These are phyloP conservation scores for Stigmatopora argus DNA, from an alignment of 2,113 vertebrate genomes.

Conservation along the genomic window DNA sequence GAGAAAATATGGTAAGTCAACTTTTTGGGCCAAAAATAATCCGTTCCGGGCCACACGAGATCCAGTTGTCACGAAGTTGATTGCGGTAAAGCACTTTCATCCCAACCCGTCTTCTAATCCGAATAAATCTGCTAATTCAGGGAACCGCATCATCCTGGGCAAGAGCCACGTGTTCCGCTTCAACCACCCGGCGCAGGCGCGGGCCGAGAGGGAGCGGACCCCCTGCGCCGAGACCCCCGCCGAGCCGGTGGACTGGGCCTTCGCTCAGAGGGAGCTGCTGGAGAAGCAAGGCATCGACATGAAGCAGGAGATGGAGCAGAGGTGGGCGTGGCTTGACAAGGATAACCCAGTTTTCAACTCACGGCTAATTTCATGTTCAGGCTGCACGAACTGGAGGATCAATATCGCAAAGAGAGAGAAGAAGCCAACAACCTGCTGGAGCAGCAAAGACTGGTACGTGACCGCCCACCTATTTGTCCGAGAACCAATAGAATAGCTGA, in stretches of 20 bases:
- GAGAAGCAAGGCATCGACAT: conserved; percentile 98
- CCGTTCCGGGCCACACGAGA: too few species aligned
- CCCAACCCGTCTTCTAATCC: too few species aligned
- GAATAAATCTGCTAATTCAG: conserved; percentile 57
- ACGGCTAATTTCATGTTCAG: conserved; percentile 57
- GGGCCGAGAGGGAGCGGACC: conserved; percentile 87
- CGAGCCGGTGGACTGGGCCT: conserved; percentile 95
- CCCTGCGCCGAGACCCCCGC: conserved; percentile 84
- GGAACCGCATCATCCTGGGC: conserved; percentile 96
- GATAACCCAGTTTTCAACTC: background rate
- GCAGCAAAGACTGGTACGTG: conserved; percentile 87
- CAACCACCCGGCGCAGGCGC: conserved; percentile 93
- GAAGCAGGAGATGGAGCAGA: conserved; percentile 98
- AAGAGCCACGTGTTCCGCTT: conserved; percentile 99
- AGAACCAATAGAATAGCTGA: background rate
- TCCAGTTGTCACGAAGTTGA: too few species aligned
- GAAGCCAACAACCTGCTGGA: conserved; percentile 93
- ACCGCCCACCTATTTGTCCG: too few species aligned
- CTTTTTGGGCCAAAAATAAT: too few species aligned
- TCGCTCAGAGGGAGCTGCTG: conserved; percentile 90
- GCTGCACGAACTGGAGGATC: conserved; percentile 94
- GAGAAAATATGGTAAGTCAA: too few species aligned
- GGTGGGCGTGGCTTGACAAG: conserved; percentile 63
- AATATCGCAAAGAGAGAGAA: conserved; percentile 89
- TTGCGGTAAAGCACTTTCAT: too few species aligned